Percentiles rank a stretch among this genome's conserved stretches.
Evolutionary conservation across 2,113 vertebrate species (phyloP).

Genomic region (Gymnorhina tibicen): DNA sequence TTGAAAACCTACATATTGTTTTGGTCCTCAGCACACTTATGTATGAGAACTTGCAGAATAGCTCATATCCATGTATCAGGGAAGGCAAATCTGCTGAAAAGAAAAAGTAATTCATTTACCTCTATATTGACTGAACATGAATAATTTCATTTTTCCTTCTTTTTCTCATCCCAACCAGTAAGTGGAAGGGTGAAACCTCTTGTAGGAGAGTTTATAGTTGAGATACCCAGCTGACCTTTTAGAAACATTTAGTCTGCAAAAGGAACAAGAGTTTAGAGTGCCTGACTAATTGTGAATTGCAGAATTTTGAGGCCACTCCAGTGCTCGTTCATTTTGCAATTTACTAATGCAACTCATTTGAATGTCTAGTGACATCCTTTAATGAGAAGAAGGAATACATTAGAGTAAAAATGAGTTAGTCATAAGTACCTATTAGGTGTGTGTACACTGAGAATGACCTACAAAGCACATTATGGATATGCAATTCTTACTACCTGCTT

Average conservation of each 20-base stretch:
- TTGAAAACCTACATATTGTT: background rate
- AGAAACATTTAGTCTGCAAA: background rate
- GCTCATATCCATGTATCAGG: background rate
- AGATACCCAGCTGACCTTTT: background rate
- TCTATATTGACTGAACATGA: background rate
- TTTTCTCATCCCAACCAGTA: background rate
- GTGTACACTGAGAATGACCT: background rate
- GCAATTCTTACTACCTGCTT: background rate
- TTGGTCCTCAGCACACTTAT: background rate
- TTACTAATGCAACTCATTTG: background rate
- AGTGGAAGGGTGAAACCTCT: background rate
- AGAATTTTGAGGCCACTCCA: background rate
- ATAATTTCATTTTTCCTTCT: background rate
- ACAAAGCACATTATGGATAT: background rate
- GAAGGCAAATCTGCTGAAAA: background rate
- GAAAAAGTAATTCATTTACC: background rate
- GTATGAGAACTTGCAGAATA: background rate
- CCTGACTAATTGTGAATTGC: background rate
- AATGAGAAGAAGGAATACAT: background rate
- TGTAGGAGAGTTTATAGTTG: background rate
- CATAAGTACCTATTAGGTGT: background rate
- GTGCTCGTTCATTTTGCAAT: background rate
- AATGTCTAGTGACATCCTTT: background rate
- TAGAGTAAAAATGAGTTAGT: background rate
- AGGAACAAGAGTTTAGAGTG: background rate